A percentile compares a stretch with the other conserved stretches of the same genome.
Conservation (phyloP, 2,888 invertebrate genomes). For the Drosophila kambysellisi region DNA sequence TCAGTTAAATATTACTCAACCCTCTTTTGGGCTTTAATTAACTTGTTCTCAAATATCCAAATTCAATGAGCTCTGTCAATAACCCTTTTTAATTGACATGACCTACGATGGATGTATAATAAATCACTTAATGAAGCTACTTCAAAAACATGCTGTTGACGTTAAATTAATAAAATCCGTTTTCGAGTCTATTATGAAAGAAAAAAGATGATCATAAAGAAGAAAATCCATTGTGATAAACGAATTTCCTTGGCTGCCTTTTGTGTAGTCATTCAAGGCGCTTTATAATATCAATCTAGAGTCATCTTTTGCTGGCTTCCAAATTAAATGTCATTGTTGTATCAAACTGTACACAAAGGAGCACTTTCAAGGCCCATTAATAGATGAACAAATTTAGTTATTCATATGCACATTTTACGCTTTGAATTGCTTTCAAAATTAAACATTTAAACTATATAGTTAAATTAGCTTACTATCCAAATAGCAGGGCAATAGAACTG, state of each 20-base stretch:
- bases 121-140: background rate
- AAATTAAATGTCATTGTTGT: constrained; percentile 67
- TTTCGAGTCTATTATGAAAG: constrained; percentile 48
- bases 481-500: constrained; percentile 92
- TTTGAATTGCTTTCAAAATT: background rate
- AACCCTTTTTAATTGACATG: constrained; percentile 51
- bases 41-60: constrained; percentile 7
- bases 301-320: constrained; percentile 6
- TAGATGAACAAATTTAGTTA: background rate
- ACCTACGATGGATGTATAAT: constrained; percentile 1
- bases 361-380: constrained; percentile 51
- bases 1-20: too few species aligned
- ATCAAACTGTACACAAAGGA: constrained; percentile 51
- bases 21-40: background rate
- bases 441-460: background rate
- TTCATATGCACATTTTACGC: background rate
- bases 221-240: constrained; percentile 55
- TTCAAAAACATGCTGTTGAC: constrained; percentile 5
- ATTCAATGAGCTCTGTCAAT: constrained; percentile 29
- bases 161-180: constrained; percentile 64
- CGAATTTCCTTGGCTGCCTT: constrained; percentile 45
- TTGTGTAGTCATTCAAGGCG: constrained; percentile 60
- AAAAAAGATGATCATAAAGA: constrained; percentile 5
- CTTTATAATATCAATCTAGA: constrained; percentile 46
- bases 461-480: constrained; percentile 88